Conservation (phyloP, 2,888 invertebrate species). For the Trypoxylon attenuatum region DNA sequence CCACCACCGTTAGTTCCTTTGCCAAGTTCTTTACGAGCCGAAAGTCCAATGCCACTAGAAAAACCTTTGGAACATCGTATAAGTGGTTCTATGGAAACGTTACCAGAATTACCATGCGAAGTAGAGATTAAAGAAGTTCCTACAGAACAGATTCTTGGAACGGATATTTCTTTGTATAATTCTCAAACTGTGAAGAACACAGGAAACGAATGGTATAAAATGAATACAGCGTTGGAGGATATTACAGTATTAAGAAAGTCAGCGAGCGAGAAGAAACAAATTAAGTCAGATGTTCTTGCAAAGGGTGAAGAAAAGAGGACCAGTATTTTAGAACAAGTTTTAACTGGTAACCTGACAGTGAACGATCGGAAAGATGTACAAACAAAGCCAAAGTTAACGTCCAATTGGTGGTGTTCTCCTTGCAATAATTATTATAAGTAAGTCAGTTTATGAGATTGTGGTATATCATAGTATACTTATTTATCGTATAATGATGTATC, state of each 20-base stretch:
- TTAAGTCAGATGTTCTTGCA: background rate
- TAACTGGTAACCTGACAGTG: conserved; percentile 62
- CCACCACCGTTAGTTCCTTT: conserved; percentile 67
- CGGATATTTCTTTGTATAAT: conserved; percentile 18
- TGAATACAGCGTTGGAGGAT: background rate
- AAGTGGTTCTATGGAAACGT: conserved; percentile 47
- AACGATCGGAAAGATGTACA: conserved; percentile 61
- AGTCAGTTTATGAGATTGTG: conserved; percentile 7
- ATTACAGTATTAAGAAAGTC: background rate
- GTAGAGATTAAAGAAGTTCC: conserved; percentile 65
- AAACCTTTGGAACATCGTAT: conserved; percentile 25
- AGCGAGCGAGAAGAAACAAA: conserved; percentile 7
- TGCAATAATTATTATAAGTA: conserved; percentile 68
- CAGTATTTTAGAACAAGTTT: conserved; percentile 66
- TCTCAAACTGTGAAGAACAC: conserved; percentile 2
- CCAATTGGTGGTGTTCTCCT: conserved; percentile 68
- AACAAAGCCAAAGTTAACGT: conserved; percentile 51
- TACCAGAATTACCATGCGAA: conserved; percentile 64
- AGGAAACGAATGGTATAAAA: conserved; percentile 9
- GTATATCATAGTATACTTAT: background rate
- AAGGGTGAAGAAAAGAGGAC: conserved; percentile 47
- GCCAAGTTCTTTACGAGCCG: conserved; percentile 53
- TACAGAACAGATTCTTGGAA: conserved; percentile 29
- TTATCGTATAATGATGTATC: background rate
- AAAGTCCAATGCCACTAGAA: conserved; percentile 36